A percentile compares a stretch with the other conserved stretches of the same genome.
These are phyloP conservation scores for Dreissena rostriformis DNA, from an alignment of 1,140 invertebrate genomes.

Conservation along the genomic window DNA sequence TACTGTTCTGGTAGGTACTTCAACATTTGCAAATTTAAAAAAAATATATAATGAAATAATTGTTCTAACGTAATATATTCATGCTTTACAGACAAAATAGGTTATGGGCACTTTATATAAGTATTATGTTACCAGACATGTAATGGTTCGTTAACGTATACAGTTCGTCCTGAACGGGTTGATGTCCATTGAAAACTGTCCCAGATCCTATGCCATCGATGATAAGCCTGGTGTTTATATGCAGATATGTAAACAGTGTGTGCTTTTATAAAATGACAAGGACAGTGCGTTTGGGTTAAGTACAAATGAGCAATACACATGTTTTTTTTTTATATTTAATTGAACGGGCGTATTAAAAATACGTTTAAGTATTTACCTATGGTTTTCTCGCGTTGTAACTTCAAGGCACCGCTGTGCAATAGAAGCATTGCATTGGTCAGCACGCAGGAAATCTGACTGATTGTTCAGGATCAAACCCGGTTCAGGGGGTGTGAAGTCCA, in stretches of 20 bases:
- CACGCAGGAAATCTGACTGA: not conserved
- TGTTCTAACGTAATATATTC: no score
- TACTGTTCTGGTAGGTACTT: no score
- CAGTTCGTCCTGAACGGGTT: conserved; percentile 57
- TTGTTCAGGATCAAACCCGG: conserved; percentile 16
- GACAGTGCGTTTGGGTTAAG: not conserved
- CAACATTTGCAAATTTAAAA: no score
- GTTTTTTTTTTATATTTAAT: not conserved
- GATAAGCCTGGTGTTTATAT: conserved; percentile 62
- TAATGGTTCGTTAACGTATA: conserved; percentile 66
- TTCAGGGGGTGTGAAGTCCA: conserved; percentile 45
- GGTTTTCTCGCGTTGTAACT: conserved; percentile 35
- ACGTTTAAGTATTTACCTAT: conserved; percentile 27
- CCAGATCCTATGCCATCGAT: conserved; percentile 60
- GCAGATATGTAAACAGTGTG: not conserved
- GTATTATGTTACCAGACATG: conserved; percentile 60
- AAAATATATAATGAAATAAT: no score
- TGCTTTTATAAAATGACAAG: not conserved
- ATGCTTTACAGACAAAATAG: no score
- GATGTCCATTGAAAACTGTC: conserved; percentile 71
- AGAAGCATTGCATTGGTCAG: conserved; percentile 25
- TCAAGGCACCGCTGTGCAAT: conserved; percentile 28
- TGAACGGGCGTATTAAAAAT: not conserved
- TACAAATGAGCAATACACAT: not conserved
- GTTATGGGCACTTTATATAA: no score